These are phyloP conservation scores for Macropodus opercularis DNA, from an alignment of 2,797 vertebrate species.

Conservation along the genomic window DNA sequence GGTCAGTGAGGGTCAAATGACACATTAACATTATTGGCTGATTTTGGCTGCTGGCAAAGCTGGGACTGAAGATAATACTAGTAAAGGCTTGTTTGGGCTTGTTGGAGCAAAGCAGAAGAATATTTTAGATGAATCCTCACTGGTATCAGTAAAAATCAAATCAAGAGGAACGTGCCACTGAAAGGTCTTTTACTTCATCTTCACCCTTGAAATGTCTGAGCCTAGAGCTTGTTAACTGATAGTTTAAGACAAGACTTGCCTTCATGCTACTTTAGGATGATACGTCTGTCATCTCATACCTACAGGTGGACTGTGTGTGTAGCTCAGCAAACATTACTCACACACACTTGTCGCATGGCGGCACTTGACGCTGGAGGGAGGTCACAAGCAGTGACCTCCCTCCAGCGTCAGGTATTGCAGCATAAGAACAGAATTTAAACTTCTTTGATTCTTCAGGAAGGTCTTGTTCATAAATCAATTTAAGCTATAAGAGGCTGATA, in stretches of 20 bases:
- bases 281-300: conserved; percentile 16
- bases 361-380: too few relatives aligned
- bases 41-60: conserved; percentile 33
- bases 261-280: conserved; percentile 26
- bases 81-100: conserved; percentile 43
- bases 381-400: too few relatives aligned
- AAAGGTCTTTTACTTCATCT: conserved; percentile 33
- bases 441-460: neutral
- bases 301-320: conserved; percentile 11
- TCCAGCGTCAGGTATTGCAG: too few relatives aligned
- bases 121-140: conserved; percentile 21
- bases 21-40: conserved; percentile 49
- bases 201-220: conserved; percentile 25
- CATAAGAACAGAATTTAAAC: conserved; percentile 5
- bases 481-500: neutral
- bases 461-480: neutral
- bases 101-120: conserved; percentile 39
- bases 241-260: conserved; percentile 26
- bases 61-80: conserved; percentile 40
- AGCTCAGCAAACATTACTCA: conserved; percentile 47
- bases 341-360: too few relatives aligned
- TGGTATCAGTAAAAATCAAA: conserved; percentile 25
- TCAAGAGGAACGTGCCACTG: conserved; percentile 22
- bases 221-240: conserved; percentile 25
- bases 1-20: conserved; percentile 40